phyloP scores from a whole-genome alignment of 2,113 vertebrate genomes.

The Vidua chalybeata region DNA sequence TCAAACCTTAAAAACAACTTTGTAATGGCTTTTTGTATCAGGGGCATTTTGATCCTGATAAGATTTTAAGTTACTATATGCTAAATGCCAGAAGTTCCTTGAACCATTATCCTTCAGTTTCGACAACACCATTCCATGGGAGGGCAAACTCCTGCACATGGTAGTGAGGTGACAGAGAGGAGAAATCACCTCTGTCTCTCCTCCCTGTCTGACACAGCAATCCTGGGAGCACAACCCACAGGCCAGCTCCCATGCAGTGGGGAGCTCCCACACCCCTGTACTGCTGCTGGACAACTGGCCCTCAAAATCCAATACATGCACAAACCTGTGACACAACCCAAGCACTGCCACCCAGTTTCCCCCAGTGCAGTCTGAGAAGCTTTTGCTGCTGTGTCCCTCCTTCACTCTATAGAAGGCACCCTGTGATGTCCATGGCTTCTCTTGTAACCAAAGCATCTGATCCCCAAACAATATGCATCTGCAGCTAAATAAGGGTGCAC shows the following conservation, averaged over 20 bases:
- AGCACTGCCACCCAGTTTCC: background rate
- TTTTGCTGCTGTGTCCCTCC: accelerated
- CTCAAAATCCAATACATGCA: background rate
- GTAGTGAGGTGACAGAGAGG: background rate
- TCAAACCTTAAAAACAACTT: background rate
- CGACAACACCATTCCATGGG: background rate
- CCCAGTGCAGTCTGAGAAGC: background rate
- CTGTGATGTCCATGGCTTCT: background rate
- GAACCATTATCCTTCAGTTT: background rate
- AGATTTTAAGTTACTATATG: background rate
- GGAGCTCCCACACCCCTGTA: background rate
- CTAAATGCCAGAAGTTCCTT: background rate
- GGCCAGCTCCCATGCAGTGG: accelerated
- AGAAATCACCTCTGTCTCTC: background rate
- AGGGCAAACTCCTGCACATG: background rate
- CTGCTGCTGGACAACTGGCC: background rate
- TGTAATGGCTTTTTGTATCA: constrained; percentile 5
- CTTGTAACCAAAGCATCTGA: background rate
- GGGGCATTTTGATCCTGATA: background rate
- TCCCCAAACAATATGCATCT: background rate
- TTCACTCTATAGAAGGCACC: background rate
- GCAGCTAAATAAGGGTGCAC: background rate
- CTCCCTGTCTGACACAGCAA: accelerated
- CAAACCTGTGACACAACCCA: background rate
- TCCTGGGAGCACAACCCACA: accelerated